Base-by-base conservation (phyloP, 2,113 vertebrate species). In the Prionailurus viverrinus region DNA sequence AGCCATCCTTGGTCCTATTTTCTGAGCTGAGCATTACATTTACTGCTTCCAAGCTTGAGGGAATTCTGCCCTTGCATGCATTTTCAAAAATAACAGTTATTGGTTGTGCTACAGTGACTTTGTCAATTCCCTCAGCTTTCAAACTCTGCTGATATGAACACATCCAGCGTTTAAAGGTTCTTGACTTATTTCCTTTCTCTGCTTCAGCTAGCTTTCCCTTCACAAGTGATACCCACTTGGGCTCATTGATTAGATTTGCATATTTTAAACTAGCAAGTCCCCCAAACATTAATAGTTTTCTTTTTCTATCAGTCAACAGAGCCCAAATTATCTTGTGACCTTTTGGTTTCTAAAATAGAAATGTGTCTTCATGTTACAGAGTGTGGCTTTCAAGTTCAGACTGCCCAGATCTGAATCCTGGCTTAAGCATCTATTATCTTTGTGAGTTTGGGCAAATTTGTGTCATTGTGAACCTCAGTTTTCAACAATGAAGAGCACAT, bases 1-100 rank as follows among this genome's bases (percentile, higher is more conserved):
- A 48, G 11, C 19, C 65, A n/a, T 92, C 79, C 10, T 80, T 48
- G 3, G 53, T 83, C 33, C 69, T 45, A 18, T 95, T 95, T 97
- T 90, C 79, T 87, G 74, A 93, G 29, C 10, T 73, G 18, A 90
- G 27, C 21, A 63, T 85, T 63, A 55, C n/a, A 11, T 84, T 93
- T 79, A 45, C 55, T 89, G 4, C 71, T 95, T 87, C 13, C 31
- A 97, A 90, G 55, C 63, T 92, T 94, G 71, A 95, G 39, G 33
- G 51, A 91, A 95, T 91, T 94, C 73, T 92, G 58, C 36, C 33
- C 66, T 93, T 87, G 79, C 79, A 80, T 94, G 61, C 55, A 89
- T 97, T 97, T 95, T 94, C 29, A 86, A 93, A 97, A 97, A 83
- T 61, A 97, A 94, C 87, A 95, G 86, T 93, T 91, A 36, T 53